Conservation (phyloP, 2,113 vertebrate species). For the Gallinago undulata region DNA sequence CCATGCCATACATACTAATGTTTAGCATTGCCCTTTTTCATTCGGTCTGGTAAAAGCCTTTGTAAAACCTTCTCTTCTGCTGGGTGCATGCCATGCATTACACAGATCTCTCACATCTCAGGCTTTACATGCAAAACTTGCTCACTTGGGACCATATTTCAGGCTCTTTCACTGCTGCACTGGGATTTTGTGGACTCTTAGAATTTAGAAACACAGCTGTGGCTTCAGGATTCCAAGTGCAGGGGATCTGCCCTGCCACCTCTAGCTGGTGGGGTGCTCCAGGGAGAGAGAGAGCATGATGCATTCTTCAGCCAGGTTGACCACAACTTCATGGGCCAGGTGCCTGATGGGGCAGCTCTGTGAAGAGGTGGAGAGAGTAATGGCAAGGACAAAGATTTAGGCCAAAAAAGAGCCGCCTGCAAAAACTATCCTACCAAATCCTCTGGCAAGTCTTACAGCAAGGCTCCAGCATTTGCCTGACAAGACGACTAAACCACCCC, state of each 20-base stretch:
- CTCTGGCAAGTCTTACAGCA: not conserved
- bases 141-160: rapidly evolving
- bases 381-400: not conserved
- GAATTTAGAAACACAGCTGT: not conserved
- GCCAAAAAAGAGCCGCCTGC: not conserved
- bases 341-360: not conserved
- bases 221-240: not conserved
- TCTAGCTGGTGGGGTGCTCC: not conserved
- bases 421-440: not conserved
- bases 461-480: not conserved
- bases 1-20: not conserved
- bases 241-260: not conserved
- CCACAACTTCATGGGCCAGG: not conserved
- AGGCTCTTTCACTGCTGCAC: not conserved
- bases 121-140: not conserved
- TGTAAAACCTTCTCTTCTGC: not conserved
- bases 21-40: not conserved
- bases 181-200: not conserved
- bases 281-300: not conserved
- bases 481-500: not conserved
- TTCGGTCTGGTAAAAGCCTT: not conserved
- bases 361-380: not conserved
- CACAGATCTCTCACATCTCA: not conserved
- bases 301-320: not conserved
- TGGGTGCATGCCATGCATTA: too few relatives aligned